phyloP scores from a whole-genome alignment of 2,888 invertebrate genomes.

The Pammene aurita region DNA sequence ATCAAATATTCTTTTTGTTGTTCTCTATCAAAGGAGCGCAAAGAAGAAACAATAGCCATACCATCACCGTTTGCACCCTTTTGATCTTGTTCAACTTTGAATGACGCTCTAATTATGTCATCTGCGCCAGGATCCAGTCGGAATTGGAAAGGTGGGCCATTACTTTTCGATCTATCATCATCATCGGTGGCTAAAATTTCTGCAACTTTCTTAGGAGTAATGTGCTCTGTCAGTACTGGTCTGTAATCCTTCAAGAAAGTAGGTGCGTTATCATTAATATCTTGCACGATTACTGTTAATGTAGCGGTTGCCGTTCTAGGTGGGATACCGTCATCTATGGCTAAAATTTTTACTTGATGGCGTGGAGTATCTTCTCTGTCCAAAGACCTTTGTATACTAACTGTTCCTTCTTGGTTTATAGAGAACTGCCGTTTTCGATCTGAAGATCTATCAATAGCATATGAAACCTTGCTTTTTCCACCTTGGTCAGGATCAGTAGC shows the following conservation, averaged over 20 bases:
- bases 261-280: slow-evolving; percentile 97
- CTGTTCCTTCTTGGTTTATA: slow-evolving; percentile 97
- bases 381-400: slow-evolving; percentile 95
- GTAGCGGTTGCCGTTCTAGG: slow-evolving; percentile 97
- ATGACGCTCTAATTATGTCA: slow-evolving; percentile 95
- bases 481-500: slow-evolving; percentile 98
- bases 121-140: slow-evolving; percentile 96
- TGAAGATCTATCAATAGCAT: slow-evolving; percentile 95
- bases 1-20: slow-evolving; percentile 98
- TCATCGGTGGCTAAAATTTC: slow-evolving; percentile 97
- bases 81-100: slow-evolving; percentile 98
- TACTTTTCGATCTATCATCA: slow-evolving; percentile 96
- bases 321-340: slow-evolving; percentile 96
- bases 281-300: slow-evolving; percentile 96
- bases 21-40: slow-evolving; percentile 96
- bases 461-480: slow-evolving; percentile 95
- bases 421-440: slow-evolving; percentile 97
- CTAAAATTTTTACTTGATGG: slow-evolving; percentile 97
- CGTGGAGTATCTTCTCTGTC: slow-evolving; percentile 97
- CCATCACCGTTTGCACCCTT: slow-evolving; percentile 99
- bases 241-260: slow-evolving; percentile 96
- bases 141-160: slow-evolving; percentile 98
- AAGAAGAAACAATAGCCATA: slow-evolving; percentile 97
- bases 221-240: slow-evolving; percentile 96
- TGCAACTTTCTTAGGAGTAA: slow-evolving; percentile 94